Evolutionary conservation across 2,797 vertebrate genomes (phyloP), one percentile per base, ranked within the genome.

Genomic region (Manis javanica): DNA sequence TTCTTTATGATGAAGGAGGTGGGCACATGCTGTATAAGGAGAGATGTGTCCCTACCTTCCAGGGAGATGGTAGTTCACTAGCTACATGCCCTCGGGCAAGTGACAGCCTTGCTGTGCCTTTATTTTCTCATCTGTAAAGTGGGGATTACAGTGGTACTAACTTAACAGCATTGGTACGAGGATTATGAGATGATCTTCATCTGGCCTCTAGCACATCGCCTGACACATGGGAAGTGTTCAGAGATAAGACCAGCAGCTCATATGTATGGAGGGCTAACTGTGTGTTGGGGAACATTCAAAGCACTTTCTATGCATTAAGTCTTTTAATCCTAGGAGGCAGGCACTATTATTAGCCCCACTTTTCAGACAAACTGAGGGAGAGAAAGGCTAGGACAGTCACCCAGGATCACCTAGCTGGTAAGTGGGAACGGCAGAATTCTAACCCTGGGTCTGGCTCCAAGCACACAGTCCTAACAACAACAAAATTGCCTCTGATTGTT

Each of bases 351-450:
- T n/a, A n/a, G 55, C 53, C 34, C 31, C 39, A 51, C 2, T 93
- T 91, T 63, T 84, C 34, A 97, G 66, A 91, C 71, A 87, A 68
- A 94, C 16, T 3, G 34, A 91, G 79, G 63, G 34, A 85, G 51
- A 81, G 29, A 85, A 78, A 59, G 21, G 7, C 55, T 72, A 71
- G 42, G 46, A 53, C 72, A 13, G 21, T 59, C 16, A 69, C 74
- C 57, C 4, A 29, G 63, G 19, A 7, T 77, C 57, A 64, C 6
- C 12, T 5, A 78, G 90, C 34, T 85, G 55, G 29, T 88, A 53
- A 39, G n/a, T 64, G 14, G 82, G 46, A 93, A 69, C 66, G 5
- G 1, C 57, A 59, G 78, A 42, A 63, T 51, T 93, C 86, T 46
- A 90, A 74, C 69, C 69, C 68, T 84, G 53, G 84, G 42, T 10